Conservation (phyloP, 2,888 invertebrate species). For the Heliconius charithonia region DNA sequence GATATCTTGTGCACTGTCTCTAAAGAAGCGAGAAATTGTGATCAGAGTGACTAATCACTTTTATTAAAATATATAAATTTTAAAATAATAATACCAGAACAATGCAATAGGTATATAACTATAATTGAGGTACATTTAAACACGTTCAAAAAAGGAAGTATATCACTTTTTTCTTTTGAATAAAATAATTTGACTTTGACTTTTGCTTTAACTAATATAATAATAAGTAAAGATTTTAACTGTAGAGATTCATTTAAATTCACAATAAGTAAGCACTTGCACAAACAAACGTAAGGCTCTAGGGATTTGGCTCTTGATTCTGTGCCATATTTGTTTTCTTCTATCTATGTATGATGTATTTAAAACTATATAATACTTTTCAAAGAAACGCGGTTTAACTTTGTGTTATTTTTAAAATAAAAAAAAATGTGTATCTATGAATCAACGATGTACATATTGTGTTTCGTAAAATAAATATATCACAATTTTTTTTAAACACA, state of each 20-base stretch:
- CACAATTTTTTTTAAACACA: too few species aligned
- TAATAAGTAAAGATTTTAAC: neutral
- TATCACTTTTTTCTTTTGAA: too few species aligned
- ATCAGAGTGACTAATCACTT: neutral
- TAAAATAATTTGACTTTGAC: too few species aligned
- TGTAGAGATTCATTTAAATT: conserved; percentile 8
- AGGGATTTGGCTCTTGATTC: conserved; percentile 16
- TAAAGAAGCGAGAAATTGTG: neutral
- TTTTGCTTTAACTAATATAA: neutral
- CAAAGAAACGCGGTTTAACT: neutral
- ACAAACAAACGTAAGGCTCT: conserved; percentile 11
- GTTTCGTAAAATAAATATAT: too few species aligned
- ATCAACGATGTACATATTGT: neutral
- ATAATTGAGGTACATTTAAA: too few species aligned
- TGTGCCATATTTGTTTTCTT: conserved; percentile 8
- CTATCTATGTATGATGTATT: too few species aligned
- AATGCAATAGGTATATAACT: too few species aligned
- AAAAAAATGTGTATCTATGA: neutral
- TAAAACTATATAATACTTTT: neutral
- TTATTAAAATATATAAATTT: neutral
- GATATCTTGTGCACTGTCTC: neutral
- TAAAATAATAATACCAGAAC: neutral
- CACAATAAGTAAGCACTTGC: neutral
- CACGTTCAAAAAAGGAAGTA: too few species aligned
- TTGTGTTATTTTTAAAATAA: neutral